Base-by-base conservation (phyloP, 30 jellyfish, hydroid and myxozoan genomes). In the Nemopilema nomurai region DNA sequence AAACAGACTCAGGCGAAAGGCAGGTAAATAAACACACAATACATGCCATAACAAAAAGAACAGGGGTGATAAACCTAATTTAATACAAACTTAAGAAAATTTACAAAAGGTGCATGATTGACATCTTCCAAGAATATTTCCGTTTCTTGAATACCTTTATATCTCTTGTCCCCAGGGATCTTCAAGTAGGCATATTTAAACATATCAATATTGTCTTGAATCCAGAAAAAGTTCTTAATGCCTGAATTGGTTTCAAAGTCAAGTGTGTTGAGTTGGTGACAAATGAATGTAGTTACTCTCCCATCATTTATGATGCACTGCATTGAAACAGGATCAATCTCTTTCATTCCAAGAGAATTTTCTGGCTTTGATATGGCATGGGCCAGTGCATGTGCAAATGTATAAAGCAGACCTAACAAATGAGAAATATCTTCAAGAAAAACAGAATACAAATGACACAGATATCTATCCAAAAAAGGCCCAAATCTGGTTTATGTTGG, bases 231-330 rank as follows among this genome's bases (percentile, higher is more conserved):
- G 81, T 92, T 92, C 81, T 92, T 92, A 25, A 86, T 62, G 9
- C 93, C 93, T 26, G 73, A 21, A 23, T 92, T 92, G 28, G 81
- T 50, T 49, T 65, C 66, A 49, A 92, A 84, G 64, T 92, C 87
- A 1, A 92, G 70, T 52, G 98, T 92, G 88, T 92, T 92, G 13
- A 92, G 81, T 33, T 92, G 98, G 51, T 71, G 88, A 70, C 96
- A 85, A n/a, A 92, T 68, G 49, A 92, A 87, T 21, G 87, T 53
- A 51, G 87, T 30, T 16, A 28, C n/a, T 8, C 77, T 51, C 26
- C 96, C 98, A 71, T 87, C 88, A 33, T 74, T 68, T 16, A 81
- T 64, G 66, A 92, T 69, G 79, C 94, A 92, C 62, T 92, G 98
- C 53, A 78, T 67, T 18, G 91, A 28, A 21, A 92, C 80, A 8